Percentiles rank a stretch among this genome's conserved stretches.
Evolutionary conservation across 2,113 vertebrate species (phyloP).

Genomic region (Ellobius talpinus): DNA sequence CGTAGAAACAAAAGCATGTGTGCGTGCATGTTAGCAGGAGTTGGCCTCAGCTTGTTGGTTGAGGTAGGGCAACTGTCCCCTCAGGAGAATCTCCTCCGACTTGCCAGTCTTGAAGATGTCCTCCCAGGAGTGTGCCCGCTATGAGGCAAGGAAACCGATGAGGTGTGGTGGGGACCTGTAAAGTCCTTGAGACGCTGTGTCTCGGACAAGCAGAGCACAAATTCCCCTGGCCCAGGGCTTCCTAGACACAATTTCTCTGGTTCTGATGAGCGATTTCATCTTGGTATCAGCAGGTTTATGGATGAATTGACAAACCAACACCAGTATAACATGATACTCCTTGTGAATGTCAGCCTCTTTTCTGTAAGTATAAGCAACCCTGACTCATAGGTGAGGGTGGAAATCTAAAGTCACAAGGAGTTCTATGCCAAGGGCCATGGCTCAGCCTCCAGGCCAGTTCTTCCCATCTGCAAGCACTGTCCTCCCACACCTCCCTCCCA

Average conservation of each 20-base stretch:
- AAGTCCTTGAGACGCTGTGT: neutral
- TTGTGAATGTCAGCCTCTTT: neutral
- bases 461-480: accelerated
- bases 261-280: neutral
- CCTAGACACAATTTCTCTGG: too few relatives aligned
- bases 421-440: neutral
- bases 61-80: too few relatives aligned
- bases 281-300: neutral
- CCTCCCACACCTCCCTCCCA: accelerated
- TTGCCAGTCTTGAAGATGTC: neutral
- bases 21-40: accelerated
- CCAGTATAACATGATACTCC: neutral
- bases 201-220: neutral
- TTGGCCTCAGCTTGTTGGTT: neutral
- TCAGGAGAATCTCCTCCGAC: neutral
- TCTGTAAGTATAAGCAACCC: neutral
- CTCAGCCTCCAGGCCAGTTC: neutral
- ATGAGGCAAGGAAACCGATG: neutral
- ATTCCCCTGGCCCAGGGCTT: neutral
- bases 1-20: neutral
- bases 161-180: neutral
- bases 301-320: neutral
- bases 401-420: neutral
- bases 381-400: neutral
- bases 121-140: neutral